Base-by-base conservation (phyloP, 2,888 invertebrate species). In the Rhogogaster chlorosoma region DNA sequence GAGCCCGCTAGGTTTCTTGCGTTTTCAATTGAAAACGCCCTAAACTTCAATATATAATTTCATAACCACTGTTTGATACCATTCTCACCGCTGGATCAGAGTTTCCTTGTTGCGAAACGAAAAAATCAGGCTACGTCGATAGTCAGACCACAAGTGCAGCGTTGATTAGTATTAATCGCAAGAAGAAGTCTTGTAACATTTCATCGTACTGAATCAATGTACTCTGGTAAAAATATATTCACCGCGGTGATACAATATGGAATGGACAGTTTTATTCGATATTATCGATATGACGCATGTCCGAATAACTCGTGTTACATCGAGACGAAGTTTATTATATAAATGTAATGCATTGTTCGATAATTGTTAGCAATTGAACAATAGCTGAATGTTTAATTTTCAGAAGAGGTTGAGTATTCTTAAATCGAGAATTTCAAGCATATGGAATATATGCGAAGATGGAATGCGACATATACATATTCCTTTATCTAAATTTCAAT, bases 301-400 rank as follows among this genome's bases (percentile, higher is more conserved):
- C 38, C 10, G 36, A n/a, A 71, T 36, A 22, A 71, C n/a, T 71
- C 10, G 71, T 6, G 7, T 18, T 32, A 53, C 29, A 53, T 32
- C 77, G 29, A 53, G 32, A 32, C 45, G 7, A 53, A 29, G 18
- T 53, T 77, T 77, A 29, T 53, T n/a, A 5, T 45, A 49, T 29
- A 53, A 32, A 77, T 53, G 18, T 29, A 77, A 53, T 49, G 29
- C 53, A 77, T 77, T 29, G 49, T 77, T 77, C 77, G 29, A 32
- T 53, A 32, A 77, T 53, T n/a, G 53, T 77, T 49, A 2, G 49
- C 15, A 32, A 53, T 77, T 29, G 18, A 53, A 49, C 77, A 77
- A 42, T 75, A 10, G 42, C 45, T 42, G 49, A 75, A 45, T 75
- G 36, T 26, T 75, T 75, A 3, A 42, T 42, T 75, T 42, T 45